phyloP scores from a whole-genome alignment of 2,797 vertebrate genomes.

The Spinus olivaceus region DNA sequence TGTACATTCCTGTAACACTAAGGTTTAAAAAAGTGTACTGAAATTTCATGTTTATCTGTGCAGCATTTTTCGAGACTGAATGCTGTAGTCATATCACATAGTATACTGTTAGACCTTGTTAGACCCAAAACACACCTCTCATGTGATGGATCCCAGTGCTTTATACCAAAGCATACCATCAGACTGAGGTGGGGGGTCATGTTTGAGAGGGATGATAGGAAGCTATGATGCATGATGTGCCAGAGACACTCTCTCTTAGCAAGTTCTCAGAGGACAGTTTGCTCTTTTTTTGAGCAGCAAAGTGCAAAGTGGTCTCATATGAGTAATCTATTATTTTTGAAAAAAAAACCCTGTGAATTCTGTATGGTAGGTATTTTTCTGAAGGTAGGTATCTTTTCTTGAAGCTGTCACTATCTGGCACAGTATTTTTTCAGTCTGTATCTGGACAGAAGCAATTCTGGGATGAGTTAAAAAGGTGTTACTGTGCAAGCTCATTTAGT shows the following conservation, averaged over 20 bases:
- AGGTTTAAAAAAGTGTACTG: neutral
- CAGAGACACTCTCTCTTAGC: neutral
- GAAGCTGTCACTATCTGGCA: neutral
- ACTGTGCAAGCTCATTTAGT: neutral
- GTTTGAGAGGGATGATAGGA: neutral
- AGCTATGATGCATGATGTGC: neutral
- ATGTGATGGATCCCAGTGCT: neutral
- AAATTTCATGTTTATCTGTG: neutral
- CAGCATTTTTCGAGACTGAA: neutral
- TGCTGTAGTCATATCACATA: neutral
- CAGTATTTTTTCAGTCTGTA: neutral
- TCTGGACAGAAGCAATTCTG: neutral
- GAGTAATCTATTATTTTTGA: neutral
- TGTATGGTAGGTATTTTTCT: neutral
- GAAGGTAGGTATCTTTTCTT: neutral
- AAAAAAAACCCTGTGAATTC: neutral
- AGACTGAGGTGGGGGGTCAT: neutral
- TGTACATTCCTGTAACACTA: neutral
- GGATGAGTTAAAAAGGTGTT: neutral
- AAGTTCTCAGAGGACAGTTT: neutral
- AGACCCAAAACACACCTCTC: neutral
- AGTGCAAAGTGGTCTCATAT: neutral
- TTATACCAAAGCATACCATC: fast-evolving
- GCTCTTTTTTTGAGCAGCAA: neutral
- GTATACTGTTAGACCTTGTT: neutral